Base-by-base conservation (phyloP, 2,113 vertebrate species). In the Felis chaus region DNA sequence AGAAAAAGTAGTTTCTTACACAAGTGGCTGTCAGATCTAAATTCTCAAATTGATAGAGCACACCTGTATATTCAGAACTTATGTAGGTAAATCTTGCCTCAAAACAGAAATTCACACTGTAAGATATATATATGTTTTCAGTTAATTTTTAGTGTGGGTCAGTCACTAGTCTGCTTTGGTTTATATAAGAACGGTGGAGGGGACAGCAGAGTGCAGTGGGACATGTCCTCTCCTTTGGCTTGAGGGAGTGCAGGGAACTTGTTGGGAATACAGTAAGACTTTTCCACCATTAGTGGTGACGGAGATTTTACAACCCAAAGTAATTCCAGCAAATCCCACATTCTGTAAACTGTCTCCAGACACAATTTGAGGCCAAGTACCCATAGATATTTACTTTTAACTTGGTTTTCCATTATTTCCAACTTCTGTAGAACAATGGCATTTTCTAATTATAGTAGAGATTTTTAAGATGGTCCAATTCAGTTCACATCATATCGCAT, bases 321-420 rank as follows among this genome's bases (percentile, higher is more conserved):
- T 93, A 96, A 94, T 57, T 61, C 55, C 84, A 95, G 48, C 21
- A 96, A 97, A 96, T 65, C 61, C 97, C 68, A 16, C 14, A 48
- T 86, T 97, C 15, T 95, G 68, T 93, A 89, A 89, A 91, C 82
- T 68, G 23, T 50, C 36, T 94, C 41, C 85, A 25, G 2, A 92
- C 79, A 95, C 15, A 94, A 69, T 74, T 84, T 25, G 41, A 91
- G 76, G 74, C 92, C 83, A 90, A 96, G 15, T 90, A 76, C 45
- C 63, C 79, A 53, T 84, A 96, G 89, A 83, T 95, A 81, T 9
- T 63, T 1, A 0, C 82, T 97, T 96, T 97, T 79, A 93, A 95
- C 55, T 82, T 91, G 89, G 41, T 91, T 97, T 96, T 85, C 92
- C 96, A 97, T 96, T 95, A 95, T 97, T 94, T 93, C 69, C 4